Evolutionary conservation across 2,113 vertebrate species (phyloP), one percentile per base, ranked within the genome.

Genomic region (Ictalurus punctatus): DNA sequence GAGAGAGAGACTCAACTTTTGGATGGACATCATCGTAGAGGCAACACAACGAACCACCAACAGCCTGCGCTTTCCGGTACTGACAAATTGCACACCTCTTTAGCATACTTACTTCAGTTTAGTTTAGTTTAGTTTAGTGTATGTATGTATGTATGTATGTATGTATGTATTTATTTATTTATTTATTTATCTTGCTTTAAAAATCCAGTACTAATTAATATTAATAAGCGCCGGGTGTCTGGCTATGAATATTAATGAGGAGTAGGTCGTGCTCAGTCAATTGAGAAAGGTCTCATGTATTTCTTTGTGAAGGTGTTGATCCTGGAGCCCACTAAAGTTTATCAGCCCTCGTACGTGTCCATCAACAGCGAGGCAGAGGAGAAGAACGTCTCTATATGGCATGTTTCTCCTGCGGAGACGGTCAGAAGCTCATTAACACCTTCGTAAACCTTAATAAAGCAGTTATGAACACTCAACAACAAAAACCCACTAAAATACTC

Each of bases 21-120:
- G 98, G 98, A 96, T 99, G 96, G 98, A 99, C 93, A 97, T 99
- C 90, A 98, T 99, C 76, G 97, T 98, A 59, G 97, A 99, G 92
- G 97, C 98, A 90, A 97, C 97, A 12, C 96, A 96, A 85, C 92
- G 95, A 89, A 96, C 95, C 90, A 96, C 96, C 82, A 96, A 96
- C 65, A 96, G 97, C 87, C 95, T 98, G 89, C 96, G 98, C 89
- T 99, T 99, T 95, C 98, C 97, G 59, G 98, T 99, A 97, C 94
- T 7, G 2, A 12, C 40, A 84, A 17, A 19, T 19, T 6, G 2
- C 30, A 37, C 13, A 13, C 27, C 27, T 13, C 27, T n/a, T n/a
- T 0, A 13, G 14, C 27, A 67, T 0, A 65, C 0, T 12, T 67
- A 27, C 10, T 34, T 67, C 1, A n/a, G 5, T 67, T 34, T 34